These are phyloP conservation scores for Zootoca vivipara DNA, from an alignment of 2,113 vertebrate species.

Conservation along the genomic window DNA sequence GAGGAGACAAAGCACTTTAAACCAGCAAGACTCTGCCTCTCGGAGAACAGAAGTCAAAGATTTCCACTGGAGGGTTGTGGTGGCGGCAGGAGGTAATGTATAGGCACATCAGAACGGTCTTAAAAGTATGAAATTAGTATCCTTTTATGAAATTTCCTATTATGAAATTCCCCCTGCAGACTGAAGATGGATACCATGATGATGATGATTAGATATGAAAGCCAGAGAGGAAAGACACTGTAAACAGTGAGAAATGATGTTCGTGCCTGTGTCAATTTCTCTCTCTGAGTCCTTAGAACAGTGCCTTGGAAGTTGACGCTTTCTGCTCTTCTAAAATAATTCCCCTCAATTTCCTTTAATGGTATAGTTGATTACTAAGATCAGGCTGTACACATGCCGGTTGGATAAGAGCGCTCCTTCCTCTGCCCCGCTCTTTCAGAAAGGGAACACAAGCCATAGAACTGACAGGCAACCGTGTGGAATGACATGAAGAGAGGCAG, in stretches of 20 bases:
- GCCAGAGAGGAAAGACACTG: not conserved
- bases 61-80: not conserved
- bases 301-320: not conserved
- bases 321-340: not conserved
- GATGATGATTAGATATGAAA: not conserved
- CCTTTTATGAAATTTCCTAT: not conserved
- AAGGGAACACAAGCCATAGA: not conserved
- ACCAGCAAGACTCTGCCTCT: not conserved
- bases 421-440: not conserved
- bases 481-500: not conserved
- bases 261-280: no score
- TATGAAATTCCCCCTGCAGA: not conserved
- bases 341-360: not conserved
- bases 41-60: not conserved
- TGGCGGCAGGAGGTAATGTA: not conserved
- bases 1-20: not conserved
- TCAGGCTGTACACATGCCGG: not conserved
- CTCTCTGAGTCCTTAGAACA: no score
- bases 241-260: not conserved
- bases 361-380: not conserved
- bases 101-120: not conserved
- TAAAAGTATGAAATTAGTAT: not conserved
- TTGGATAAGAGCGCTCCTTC: not conserved
- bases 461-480: not conserved
- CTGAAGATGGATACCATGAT: not conserved